Conservation (phyloP, 2,888 invertebrate species). For the Rhamnusium bicolor region DNA sequence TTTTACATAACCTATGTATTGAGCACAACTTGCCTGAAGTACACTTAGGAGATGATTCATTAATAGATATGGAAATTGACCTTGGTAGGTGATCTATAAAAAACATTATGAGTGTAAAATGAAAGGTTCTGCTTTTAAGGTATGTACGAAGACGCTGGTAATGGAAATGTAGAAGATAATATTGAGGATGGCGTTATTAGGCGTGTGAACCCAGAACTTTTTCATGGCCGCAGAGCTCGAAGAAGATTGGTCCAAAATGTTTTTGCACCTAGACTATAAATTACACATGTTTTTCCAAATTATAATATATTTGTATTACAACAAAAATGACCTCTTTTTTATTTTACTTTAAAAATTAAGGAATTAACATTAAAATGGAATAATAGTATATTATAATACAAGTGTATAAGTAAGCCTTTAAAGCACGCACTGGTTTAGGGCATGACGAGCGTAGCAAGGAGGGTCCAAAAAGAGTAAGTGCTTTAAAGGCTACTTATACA, state of each 20-base stretch:
- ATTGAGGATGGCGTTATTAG: background rate
- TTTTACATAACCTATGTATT: slow-evolving; percentile 36
- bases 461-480: too few species aligned
- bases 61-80: background rate
- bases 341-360: background rate
- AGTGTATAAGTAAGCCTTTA: too few species aligned
- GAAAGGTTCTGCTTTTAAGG: background rate
- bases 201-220: background rate
- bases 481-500: too few species aligned
- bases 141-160: background rate
- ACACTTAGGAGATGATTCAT: background rate
- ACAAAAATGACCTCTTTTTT: background rate
- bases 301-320: background rate
- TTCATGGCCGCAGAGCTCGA: background rate
- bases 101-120: background rate
- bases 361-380: background rate
- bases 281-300: background rate
- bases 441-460: too few species aligned
- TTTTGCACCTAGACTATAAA: background rate
- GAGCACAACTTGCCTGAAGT: slow-evolving; percentile 23
- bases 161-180: background rate
- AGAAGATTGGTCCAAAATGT: background rate
- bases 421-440: too few species aligned
- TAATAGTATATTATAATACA: too few species aligned
- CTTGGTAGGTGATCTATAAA: background rate